Evolutionary conservation across 1,140 invertebrate species (phyloP).

Genomic region (Globodera rostochiensis): DNA sequence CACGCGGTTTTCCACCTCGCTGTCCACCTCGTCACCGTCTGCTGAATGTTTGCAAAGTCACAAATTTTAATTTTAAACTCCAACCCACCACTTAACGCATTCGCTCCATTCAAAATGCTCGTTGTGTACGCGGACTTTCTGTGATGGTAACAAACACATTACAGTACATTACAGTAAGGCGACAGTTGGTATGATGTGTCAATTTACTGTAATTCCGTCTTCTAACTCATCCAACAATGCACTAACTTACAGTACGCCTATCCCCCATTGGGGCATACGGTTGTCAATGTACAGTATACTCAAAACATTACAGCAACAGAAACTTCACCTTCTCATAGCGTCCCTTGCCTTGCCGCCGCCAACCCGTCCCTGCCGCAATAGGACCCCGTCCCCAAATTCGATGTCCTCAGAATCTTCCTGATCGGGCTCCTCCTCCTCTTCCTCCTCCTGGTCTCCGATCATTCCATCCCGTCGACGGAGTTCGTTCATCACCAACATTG

Average conservation of each 20-base stretch:
- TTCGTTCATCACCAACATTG: constrained; percentile 22
- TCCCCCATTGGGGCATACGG: too few species aligned
- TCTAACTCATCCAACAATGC: too few species aligned
- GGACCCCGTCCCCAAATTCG: background rate
- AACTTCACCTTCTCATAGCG: too few species aligned
- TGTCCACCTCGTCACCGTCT: constrained; percentile 54
- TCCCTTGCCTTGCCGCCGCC: background rate
- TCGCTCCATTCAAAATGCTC: background rate
- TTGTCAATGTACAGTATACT: too few species aligned
- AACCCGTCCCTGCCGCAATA: background rate
- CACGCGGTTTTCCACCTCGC: constrained; percentile 47
- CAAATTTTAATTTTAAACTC: background rate
- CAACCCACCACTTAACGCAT: background rate
- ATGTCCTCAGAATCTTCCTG: background rate
- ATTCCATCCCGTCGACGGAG: background rate
- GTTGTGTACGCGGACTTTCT: background rate
- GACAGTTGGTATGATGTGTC: too few species aligned
- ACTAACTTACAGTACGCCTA: too few species aligned
- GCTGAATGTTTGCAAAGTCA: background rate
- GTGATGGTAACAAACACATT: background rate
- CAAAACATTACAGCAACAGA: too few species aligned
- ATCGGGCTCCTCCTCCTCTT: background rate
- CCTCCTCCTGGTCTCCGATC: background rate
- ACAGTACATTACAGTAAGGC: background rate
- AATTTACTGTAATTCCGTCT: too few species aligned